Conservation (phyloP, 2,888 invertebrate genomes). For the Cotesia congregata region DNA sequence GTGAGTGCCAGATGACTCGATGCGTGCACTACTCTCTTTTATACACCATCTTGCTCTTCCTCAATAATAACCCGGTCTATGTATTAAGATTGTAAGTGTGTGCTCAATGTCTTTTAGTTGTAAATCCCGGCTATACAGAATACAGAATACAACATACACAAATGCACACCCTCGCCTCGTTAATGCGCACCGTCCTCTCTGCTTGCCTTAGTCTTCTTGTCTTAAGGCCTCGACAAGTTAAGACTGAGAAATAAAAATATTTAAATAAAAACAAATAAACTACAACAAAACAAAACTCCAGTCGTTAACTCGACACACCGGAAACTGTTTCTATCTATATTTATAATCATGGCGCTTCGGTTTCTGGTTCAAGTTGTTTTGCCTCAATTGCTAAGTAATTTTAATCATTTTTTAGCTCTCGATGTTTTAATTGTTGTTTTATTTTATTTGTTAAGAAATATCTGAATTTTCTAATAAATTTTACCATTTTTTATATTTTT, state of each 20-base stretch:
- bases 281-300: slow-evolving; percentile 61
- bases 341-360: slow-evolving; percentile 48
- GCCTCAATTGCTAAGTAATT: not conserved
- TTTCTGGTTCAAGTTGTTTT: not conserved
- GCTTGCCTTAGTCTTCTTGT: slow-evolving; percentile 24
- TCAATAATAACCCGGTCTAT: slow-evolving; percentile 39
- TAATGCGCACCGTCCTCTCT: slow-evolving; percentile 36
- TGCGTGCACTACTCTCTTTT: slow-evolving; percentile 47
- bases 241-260: slow-evolving; percentile 8
- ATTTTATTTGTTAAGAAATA: too few species aligned
- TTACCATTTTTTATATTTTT: too few species aligned
- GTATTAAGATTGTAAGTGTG: slow-evolving; percentile 19
- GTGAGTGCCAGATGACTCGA: slow-evolving; percentile 68
- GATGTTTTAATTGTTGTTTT: too few species aligned
- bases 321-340: slow-evolving; percentile 68
- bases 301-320: slow-evolving; percentile 68
- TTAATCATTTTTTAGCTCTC: not conserved
- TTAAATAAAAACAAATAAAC: slow-evolving; percentile 11
- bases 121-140: not conserved
- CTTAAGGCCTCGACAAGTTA: slow-evolving; percentile 27
- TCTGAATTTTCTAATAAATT: too few species aligned
- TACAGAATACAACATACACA: slow-evolving; percentile 24
- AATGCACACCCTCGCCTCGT: slow-evolving; percentile 37
- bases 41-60: slow-evolving; percentile 42
- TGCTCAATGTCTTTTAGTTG: slow-evolving; percentile 21